Base-by-base conservation (phyloP, 2,888 invertebrate genomes). In the Boloria euphrosyne region DNA sequence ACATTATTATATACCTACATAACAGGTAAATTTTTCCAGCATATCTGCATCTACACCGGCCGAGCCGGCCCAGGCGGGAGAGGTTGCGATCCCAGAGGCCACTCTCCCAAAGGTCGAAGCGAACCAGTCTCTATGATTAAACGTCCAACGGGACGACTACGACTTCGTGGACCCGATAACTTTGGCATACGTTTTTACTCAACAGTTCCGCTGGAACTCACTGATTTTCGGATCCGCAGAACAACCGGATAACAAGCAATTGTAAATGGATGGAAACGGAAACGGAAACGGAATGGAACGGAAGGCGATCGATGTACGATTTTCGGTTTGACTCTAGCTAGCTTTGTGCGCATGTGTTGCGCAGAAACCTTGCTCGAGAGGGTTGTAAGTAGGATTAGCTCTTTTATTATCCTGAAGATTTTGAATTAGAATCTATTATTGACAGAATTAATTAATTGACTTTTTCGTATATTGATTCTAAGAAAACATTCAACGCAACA, bases 121-220 rank as follows among this genome's bases (percentile, higher is more conserved):
- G 0, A 82, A 80, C 0, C 86, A 85, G 69, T 71, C 82, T 46
- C 80, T 78, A 80, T 88, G 88, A 88, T 87, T 76, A 71, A 67
- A 58, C 22, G 66, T 66, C 66, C 44, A 71, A 71, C 62, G 65
- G 46, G 69, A 72, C 58, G 64, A 58, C 47, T 71, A 74, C 62
- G 73, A 74, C 62, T 69, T 73, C 67, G 75, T 75, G 61, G 75
- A 80, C 73, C 84, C 85, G n/a, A 66, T 71, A 44, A 66, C 72
- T 16, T 71, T 86, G 55, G 81, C 76, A 73, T 71, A 75, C 44
- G 70, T 77, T 53, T 81, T 83, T 73, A 77, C 83, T 27, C 76
- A 78, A 69, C 74, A 78, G 52, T 76, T 78, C 62, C 70, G 73
- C 66, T 86, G 80, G 79, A 68, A 75, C 57, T 60, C 76, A 58